Percentiles rank a stretch among this genome's conserved stretches.
These are phyloP conservation scores for Daktulosphaira vitifoliae DNA, from an alignment of 1,140 invertebrate genomes.

Conservation along the genomic window DNA sequence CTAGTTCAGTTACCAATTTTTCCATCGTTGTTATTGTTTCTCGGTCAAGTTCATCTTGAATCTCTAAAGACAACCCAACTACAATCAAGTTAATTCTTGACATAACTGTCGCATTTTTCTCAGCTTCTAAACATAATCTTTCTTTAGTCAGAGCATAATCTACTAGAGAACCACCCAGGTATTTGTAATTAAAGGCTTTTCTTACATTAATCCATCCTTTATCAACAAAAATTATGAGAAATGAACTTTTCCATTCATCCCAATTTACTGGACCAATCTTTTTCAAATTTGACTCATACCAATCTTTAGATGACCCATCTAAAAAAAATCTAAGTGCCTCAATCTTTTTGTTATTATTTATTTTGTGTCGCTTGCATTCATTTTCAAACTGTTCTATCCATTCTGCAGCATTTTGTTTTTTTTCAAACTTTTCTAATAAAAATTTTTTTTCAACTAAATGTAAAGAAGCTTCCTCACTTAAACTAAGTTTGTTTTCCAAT, in stretches of 20 bases:
- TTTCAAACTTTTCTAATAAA: conserved; percentile 16
- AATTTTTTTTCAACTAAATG: conserved; percentile 24
- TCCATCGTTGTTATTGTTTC: conserved; percentile 13
- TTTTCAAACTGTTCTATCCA: conserved; percentile 14
- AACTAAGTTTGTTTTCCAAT: no score
- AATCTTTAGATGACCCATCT: background rate
- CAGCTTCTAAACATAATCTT: conserved; percentile 25
- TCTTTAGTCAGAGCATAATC: no score
- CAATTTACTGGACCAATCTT: conserved; percentile 7
- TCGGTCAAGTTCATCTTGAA: conserved; percentile 19
- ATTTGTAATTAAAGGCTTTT: conserved; percentile 17
- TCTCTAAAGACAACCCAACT: background rate
- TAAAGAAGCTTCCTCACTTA: background rate
- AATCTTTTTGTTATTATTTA: conserved; percentile 1
- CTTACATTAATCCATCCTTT: conserved; percentile 10
- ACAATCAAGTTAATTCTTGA: conserved; percentile 15
- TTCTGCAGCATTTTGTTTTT: conserved; percentile 9
- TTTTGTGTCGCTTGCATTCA: conserved; percentile 3
- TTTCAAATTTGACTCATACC: conserved; percentile 17
- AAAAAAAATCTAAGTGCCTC: conserved; percentile 18
- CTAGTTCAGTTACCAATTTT: background rate
- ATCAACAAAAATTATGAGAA: conserved; percentile 16
- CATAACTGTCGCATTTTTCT: background rate
- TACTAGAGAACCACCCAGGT: conserved; percentile 6
- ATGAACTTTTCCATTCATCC: conserved; percentile 12